These are phyloP conservation scores for Cynocephalus volans DNA, from an alignment of 2,113 vertebrate species.

Conservation along the genomic window DNA sequence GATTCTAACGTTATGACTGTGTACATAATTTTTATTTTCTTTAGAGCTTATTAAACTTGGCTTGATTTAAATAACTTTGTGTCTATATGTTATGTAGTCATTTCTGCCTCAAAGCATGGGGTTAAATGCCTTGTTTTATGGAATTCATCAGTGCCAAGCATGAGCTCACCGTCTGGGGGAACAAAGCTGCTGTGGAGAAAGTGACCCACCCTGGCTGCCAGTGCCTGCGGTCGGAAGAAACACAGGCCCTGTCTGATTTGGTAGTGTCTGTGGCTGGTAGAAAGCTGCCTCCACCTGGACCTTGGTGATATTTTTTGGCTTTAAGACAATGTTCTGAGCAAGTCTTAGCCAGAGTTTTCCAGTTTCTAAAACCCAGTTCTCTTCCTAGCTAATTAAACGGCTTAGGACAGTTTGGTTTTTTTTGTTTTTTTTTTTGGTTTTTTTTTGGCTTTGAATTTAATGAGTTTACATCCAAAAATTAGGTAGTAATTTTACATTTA, in stretches of 20 bases:
- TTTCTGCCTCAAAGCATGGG: background rate
- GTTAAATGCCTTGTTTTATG: conserved; percentile 45
- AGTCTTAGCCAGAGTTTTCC: conserved; percentile 62
- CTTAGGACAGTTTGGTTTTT: background rate
- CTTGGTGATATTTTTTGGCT: conserved; percentile 49
- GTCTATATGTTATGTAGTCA: background rate
- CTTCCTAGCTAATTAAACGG: background rate
- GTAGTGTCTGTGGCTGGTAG: conserved; percentile 49
- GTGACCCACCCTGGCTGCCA: background rate
- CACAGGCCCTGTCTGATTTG: background rate
- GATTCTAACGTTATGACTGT: background rate
- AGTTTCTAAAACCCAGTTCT: conserved; percentile 31
- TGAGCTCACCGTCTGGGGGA: conserved; percentile 81
- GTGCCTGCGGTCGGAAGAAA: background rate
- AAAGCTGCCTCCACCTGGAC: conserved; percentile 37
- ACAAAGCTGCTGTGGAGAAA: background rate
- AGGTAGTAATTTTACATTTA: too few species aligned
- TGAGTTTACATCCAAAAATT: too few species aligned
- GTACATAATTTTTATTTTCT: background rate
- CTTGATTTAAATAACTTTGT: background rate
- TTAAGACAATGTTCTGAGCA: conserved; percentile 45
- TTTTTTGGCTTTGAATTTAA: too few species aligned
- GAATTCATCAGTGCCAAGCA: conserved; percentile 50
- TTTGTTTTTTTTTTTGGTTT: too few species aligned
- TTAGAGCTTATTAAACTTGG: background rate